These are phyloP conservation scores for Mirza zaza DNA, from an alignment of 2,113 vertebrate genomes.

Conservation along the genomic window DNA sequence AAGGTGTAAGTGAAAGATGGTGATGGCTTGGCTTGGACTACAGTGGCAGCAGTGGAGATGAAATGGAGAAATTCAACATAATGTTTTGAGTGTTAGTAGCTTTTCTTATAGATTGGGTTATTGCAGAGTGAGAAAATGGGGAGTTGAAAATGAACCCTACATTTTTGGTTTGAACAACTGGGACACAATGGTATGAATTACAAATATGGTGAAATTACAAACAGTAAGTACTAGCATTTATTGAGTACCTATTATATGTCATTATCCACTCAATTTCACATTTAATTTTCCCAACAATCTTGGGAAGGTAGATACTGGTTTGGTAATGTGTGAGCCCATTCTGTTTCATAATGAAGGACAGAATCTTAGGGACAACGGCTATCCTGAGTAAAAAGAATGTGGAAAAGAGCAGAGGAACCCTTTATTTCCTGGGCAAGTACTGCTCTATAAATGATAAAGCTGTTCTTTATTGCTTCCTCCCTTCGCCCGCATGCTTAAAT, in stretches of 20 bases:
- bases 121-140: neutral
- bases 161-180: neutral
- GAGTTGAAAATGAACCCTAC: conserved; percentile 21
- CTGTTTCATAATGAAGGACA: neutral
- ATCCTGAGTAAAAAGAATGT: neutral
- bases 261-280: neutral
- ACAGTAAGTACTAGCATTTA: conserved; percentile 6
- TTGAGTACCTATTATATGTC: neutral
- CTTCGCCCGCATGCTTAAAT: neutral
- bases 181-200: neutral
- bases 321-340: neutral
- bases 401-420: neutral
- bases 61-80: neutral
- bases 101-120: neutral
- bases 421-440: neutral
- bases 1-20: neutral
- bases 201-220: neutral
- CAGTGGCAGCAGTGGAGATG: neutral
- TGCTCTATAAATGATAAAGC: conserved; percentile 25
- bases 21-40: neutral
- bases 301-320: neutral
- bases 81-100: too few relatives aligned
- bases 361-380: neutral
- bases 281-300: neutral
- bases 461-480: neutral